phyloP scores from a whole-genome alignment of 2,888 invertebrate species.

The Petrophora chlorosata region DNA sequence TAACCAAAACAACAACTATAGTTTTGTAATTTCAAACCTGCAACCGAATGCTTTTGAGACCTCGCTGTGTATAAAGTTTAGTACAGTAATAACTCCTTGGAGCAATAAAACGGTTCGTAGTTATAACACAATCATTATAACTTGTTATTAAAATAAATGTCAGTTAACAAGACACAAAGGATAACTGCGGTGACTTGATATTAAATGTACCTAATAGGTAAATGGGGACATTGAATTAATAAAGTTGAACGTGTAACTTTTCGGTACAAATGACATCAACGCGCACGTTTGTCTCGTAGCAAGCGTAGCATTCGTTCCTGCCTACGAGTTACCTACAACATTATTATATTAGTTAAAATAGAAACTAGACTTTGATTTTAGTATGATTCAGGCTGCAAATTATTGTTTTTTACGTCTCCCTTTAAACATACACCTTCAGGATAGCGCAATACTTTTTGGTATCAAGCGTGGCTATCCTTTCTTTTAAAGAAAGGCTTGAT shows the following conservation, averaged over 20 bases:
- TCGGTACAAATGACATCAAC: slow-evolving; percentile 59
- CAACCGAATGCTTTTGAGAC: slow-evolving; percentile 32
- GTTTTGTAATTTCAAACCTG: slow-evolving; percentile 25
- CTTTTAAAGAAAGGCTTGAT: too few species aligned
- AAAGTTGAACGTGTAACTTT: slow-evolving; percentile 24
- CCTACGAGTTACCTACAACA: not conserved
- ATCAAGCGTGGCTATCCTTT: too few species aligned
- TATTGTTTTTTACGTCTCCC: too few species aligned
- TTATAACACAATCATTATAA: slow-evolving; percentile 43
- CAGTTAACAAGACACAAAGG: slow-evolving; percentile 49
- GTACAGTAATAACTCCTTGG: slow-evolving; percentile 41
- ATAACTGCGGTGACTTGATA: slow-evolving; percentile 35
- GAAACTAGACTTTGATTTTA: too few species aligned
- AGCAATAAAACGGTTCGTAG: slow-evolving; percentile 44
- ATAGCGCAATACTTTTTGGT: too few species aligned
- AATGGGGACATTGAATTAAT: not conserved
- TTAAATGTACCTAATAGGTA: slow-evolving; percentile 28
- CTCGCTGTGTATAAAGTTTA: slow-evolving; percentile 39
- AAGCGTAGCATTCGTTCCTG: slow-evolving; percentile 11
- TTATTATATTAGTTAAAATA: too few species aligned
- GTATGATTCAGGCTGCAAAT: too few species aligned
- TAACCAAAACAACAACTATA: slow-evolving; percentile 6
- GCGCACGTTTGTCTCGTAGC: slow-evolving; percentile 37
- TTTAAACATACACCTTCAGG: too few species aligned
- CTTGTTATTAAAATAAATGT: slow-evolving; percentile 54